phyloP scores from a whole-genome alignment of 2,888 invertebrate species.

The Apamea anceps region DNA sequence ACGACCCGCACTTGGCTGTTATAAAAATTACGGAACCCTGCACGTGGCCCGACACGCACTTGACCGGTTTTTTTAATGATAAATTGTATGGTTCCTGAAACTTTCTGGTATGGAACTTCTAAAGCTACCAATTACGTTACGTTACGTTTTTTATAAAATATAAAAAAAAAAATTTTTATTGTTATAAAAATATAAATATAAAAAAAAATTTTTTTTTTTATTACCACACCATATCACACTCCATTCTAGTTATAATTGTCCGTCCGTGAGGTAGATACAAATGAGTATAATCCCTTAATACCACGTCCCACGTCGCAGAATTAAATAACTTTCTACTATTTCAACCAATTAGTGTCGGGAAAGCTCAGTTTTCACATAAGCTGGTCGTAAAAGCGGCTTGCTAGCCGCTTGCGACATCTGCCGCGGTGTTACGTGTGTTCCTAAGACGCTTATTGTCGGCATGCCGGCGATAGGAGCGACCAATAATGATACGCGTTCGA shows the following conservation, averaged over 20 bases:
- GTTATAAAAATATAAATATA: too few relatives aligned
- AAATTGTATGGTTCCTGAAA: too few relatives aligned
- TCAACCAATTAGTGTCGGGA: constrained; percentile 28
- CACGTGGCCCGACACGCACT: too few relatives aligned
- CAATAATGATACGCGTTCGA: neutral
- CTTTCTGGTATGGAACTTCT: neutral
- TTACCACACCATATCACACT: neutral
- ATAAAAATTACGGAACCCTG: too few relatives aligned
- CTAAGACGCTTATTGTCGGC: neutral
- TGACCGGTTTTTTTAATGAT: too few relatives aligned
- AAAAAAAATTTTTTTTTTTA: too few relatives aligned
- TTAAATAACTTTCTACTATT: constrained; percentile 33
- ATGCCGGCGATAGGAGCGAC: neutral
- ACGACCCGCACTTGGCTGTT: too few relatives aligned
- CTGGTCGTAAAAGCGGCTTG: constrained; percentile 28
- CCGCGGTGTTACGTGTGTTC: neutral
- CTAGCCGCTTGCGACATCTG: constrained; percentile 7
- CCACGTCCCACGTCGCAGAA: neutral
- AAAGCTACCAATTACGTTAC: too few relatives aligned
- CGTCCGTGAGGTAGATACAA: neutral
- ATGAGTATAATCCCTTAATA: neutral
- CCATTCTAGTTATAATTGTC: neutral
- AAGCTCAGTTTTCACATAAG: constrained; percentile 32
- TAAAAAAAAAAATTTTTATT: too few relatives aligned
- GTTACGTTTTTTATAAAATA: too few relatives aligned